Base-by-base conservation (phyloP, 2,888 invertebrate genomes). In the Eurytoma californica region DNA sequence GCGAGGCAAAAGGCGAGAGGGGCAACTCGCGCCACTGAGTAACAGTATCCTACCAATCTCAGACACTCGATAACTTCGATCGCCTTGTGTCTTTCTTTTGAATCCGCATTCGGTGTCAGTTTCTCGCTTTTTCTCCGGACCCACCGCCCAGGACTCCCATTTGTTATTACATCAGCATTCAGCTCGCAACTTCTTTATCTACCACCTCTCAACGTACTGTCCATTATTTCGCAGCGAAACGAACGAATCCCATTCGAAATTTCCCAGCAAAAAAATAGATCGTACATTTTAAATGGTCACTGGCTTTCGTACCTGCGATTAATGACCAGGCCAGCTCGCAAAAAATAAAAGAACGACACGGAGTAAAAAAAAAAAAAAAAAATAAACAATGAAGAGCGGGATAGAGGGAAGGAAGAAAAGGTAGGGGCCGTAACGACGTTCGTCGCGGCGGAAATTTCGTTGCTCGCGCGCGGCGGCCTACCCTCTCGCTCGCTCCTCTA, bases 91-190 rank as follows among this genome's bases (percentile, higher is more conserved):
- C 58, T 65, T 53, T 53, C 66, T 66, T 60, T 67, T 30, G 66
- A 47, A 53, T 72, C 68, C 18, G 49, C 76, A 76, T 14, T 13
- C 24, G 18, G 4, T 58, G 39, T 69, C 80, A 55, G 53, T 63
- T 20, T 57, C 39, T 70, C 24, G 28, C 55, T 81, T 67, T 73
- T 70, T 39, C 75, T 75, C 67, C 79, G 81, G 83, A 84, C 86
- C 84, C 85, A 1, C 85, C 84, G 85, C 86, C 86, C 84, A 83
- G 80, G 12, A 58, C 18, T 7, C 24, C 24, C 24, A 13, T 58
- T 3, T 47, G 18, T 2, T 12, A 47, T 65, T 65, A 28, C 47
- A 13, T 47, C 7, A 53, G 3, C 20, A 58, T 58, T 24, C 24
- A 58, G 3, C 57, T 57, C 20, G 72, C 39, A 20, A 7, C 55